Evolutionary conservation across 2,888 invertebrate species (phyloP), one percentile per base, ranked within the genome.

Genomic region (Monoplex corrugatus): DNA sequence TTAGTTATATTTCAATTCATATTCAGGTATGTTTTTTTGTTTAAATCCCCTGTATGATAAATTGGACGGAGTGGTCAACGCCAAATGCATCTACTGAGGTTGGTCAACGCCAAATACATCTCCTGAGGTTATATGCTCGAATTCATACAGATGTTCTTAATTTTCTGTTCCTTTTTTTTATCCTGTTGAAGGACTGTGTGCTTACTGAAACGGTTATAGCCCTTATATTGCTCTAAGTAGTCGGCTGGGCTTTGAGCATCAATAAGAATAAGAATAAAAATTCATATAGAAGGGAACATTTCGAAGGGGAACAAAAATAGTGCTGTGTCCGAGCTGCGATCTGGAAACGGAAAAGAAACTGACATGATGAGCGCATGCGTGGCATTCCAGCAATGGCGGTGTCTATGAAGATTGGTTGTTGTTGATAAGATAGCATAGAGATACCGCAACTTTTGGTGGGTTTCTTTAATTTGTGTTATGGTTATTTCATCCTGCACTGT

Each of bases 331-430:
- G 3, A 80, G 1, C n/a, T n/a, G 28, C 8, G 38, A 35, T 72
- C 19, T 6, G 68, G 68, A 80, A 80, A 40, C 78, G 78, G 78
- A 80, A 80, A 13, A 75, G 38, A 19, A 13, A 2, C 43, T 5
- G 8, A 10, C 16, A 80, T 57, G 78, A 80, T 43, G 28, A 28
- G 78, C 78, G 78, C 78, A 80, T 43, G 78, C 78, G 78, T 80
- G 43, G 78, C 78, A 80, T 80, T 80, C 78, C 78, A 80, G 78
- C 78, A 43, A 80, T 80, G 78, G 78, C 78, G 78, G 40, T 80
- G 78, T 80, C 78, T 80, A 80, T 32, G 43, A 80, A 80, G 8
- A 43, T 23, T 40, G 40, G 40, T 40, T 43, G 28, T 8, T n/a
- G 32, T 68, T 68, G n/a, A 28, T 8, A 28, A n/a, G 8, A 68